Evolutionary conservation across 2,888 invertebrate genomes (phyloP), one percentile per base, ranked within the genome.

Genomic region (Liopterus haemorrhoidalis): DNA sequence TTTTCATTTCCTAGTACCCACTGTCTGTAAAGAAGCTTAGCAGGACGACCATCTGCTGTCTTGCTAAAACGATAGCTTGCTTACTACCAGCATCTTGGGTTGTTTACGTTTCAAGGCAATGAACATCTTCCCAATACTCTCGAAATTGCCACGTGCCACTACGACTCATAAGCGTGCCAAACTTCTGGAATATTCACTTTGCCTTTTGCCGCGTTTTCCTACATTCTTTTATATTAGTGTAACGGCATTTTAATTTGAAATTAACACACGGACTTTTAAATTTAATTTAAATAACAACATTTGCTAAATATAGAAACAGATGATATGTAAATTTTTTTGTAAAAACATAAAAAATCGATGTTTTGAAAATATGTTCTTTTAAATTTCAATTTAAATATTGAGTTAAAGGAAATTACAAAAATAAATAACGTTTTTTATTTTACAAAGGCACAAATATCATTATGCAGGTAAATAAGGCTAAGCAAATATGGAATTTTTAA

Each of bases 81-180:
- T 21, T 35, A 37, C 37, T 37, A 42, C 42, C 42, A 42, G 42
- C 42, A 42, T 42, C 42, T 41, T 41, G 32, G 33, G 33, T 42
- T 42, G 42, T 42, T 42, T 42, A 42, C 42, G 42, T 42, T 35
- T 42, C n/a, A n/a, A n/a, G n/a, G n/a, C n/a, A n/a, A n/a, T n/a
- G n/a, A n/a, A n/a, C n/a, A n/a, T n/a, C 42, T 42, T 41, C 35
- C 40, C 31, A 14, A 40, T 28, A 28, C 11, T 8, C 31, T 41
- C 24, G n/a, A n/a, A 41, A 41, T 32, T 32, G 33, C 33, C 41
- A 32, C 24, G 28, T 25, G 25, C 12, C 12, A 25, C 25, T 25
- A 12, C 6, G 25, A 5, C 25, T 12, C 25, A 25, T 25, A 25
- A n/a, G 25, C 25, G 25, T 25, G 25, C 25, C 25, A 25, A 3